A percentile compares a stretch with the other conserved stretches of the same genome.
These are phyloP conservation scores for Bolinopsis microptera DNA, from an alignment of 37 sponge, comb jelly and placozoan species.

Conservation along the genomic window DNA sequence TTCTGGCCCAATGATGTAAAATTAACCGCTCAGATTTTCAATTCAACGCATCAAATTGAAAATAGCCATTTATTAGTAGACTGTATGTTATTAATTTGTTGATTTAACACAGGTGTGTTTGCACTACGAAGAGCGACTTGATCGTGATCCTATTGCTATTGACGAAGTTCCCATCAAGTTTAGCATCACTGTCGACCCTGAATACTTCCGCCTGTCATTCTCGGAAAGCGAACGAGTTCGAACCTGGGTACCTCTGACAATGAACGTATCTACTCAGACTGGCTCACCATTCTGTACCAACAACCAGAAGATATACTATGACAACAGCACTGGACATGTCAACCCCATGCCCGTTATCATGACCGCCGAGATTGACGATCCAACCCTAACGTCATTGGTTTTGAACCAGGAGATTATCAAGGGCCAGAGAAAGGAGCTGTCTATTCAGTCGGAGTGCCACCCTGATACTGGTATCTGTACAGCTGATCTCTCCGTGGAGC, in stretches of 20 bases:
- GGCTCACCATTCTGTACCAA: background rate
- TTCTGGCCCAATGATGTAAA: too few relatives aligned
- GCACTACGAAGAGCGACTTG: background rate
- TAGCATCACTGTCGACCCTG: background rate
- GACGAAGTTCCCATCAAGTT: background rate
- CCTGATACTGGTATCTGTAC: constrained; percentile 29
- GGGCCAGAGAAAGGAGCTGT: background rate
- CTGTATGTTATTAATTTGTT: too few relatives aligned
- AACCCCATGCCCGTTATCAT: constrained; percentile 23
- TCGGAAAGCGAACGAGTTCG: background rate
- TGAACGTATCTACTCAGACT: background rate
- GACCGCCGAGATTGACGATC: constrained; percentile 1
- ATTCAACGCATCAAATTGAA: too few relatives aligned
- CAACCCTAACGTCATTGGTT: background rate
- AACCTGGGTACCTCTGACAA: background rate
- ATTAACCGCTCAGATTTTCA: too few relatives aligned
- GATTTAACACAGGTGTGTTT: constrained; percentile 36
- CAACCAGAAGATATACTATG: background rate
- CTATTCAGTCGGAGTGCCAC: constrained; percentile 26
- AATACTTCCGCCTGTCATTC: background rate
- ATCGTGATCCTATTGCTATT: background rate
- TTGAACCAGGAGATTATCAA: constrained; percentile 46
- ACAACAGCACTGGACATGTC: constrained; percentile 21
- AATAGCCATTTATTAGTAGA: too few relatives aligned
- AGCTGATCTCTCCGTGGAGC: background rate